phyloP scores from a whole-genome alignment of 2,113 vertebrate species.

The Psammodynastes pulverulentus region DNA sequence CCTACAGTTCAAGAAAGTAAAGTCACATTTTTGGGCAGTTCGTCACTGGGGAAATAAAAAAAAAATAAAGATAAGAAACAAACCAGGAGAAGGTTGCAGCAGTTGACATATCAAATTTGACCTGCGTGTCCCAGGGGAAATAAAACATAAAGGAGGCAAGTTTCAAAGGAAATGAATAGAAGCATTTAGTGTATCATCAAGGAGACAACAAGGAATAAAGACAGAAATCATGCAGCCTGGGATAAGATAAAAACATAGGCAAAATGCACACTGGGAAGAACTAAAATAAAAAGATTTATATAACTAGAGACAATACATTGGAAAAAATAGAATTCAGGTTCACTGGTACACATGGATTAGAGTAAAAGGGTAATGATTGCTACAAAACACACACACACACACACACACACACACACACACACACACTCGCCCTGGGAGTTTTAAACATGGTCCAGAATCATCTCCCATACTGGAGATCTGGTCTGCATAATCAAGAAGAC shows the following conservation, averaged over 20 bases:
- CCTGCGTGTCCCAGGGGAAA: slow-evolving; percentile 3
- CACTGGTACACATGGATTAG: background rate
- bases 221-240: background rate
- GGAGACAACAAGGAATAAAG: background rate
- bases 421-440: background rate
- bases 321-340: background rate
- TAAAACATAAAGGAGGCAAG: slow-evolving; percentile 2
- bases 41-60: slow-evolving; percentile 16
- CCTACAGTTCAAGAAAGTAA: background rate
- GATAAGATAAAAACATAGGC: background rate
- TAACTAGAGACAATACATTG: background rate
- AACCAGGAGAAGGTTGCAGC: background rate
- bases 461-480: background rate
- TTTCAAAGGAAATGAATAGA: background rate
- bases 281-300: background rate
- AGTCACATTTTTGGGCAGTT: background rate
- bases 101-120: background rate
- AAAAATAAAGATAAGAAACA: background rate
- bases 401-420: too few relatives aligned
- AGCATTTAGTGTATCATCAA: background rate
- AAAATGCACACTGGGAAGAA: background rate
- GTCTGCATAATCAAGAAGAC: background rate
- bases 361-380: background rate
- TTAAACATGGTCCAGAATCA: background rate
- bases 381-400: too few relatives aligned